phyloP scores from a whole-genome alignment of 2,113 vertebrate genomes.

The Pterocles burchelli region DNA sequence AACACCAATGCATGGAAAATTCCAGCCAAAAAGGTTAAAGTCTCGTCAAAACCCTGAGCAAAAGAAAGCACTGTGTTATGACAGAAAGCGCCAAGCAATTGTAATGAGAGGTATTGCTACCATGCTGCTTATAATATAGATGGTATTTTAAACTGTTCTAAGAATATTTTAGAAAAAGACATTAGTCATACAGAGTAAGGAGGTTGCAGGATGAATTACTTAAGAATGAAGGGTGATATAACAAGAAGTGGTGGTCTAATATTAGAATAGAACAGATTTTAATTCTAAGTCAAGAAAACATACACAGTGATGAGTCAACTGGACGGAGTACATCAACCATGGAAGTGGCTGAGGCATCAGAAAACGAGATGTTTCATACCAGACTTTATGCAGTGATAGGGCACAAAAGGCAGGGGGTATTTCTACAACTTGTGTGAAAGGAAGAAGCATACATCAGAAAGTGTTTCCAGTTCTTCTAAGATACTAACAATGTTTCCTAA shows the following conservation, averaged over 20 bases:
- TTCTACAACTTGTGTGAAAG: background rate
- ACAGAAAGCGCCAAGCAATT: constrained; percentile 20
- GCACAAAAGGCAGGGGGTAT: background rate
- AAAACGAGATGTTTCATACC: background rate
- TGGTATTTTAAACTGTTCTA: constrained; percentile 61
- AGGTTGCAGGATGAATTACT: constrained; percentile 48
- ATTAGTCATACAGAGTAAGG: constrained; percentile 59
- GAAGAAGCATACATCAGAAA: background rate
- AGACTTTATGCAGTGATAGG: background rate
- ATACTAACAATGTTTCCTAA: background rate
- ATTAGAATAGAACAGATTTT: constrained; percentile 59
- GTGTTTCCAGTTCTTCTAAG: background rate
- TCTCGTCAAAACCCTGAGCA: background rate
- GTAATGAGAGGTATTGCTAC: constrained; percentile 16
- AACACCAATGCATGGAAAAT: constrained; percentile 35
- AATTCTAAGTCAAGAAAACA: constrained; percentile 59
- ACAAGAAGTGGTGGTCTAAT: constrained; percentile 41
- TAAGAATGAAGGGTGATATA: constrained; percentile 59
- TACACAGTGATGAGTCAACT: constrained; percentile 57
- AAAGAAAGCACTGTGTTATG: constrained; percentile 34
- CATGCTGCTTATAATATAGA: constrained; percentile 50
- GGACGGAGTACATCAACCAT: constrained; percentile 31
- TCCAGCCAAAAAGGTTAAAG: background rate
- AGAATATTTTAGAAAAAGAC: constrained; percentile 63
- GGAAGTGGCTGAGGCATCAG: constrained; percentile 34